These are phyloP conservation scores for Cepphus grylle DNA, from an alignment of 2,113 vertebrate species.

Conservation along the genomic window DNA sequence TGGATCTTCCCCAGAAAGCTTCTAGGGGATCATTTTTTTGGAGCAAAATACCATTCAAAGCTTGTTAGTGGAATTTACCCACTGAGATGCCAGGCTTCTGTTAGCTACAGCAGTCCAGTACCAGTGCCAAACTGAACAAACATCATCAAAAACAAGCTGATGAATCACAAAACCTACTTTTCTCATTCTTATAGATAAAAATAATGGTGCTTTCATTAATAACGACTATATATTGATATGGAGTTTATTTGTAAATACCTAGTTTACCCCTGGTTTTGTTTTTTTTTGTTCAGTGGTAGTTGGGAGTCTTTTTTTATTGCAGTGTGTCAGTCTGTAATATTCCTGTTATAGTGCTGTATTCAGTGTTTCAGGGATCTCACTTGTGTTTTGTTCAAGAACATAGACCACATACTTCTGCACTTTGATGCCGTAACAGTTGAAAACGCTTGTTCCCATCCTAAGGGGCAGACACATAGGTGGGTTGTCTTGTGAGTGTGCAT, in stretches of 20 bases:
- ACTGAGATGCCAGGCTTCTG: not conserved
- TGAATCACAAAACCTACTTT: not conserved
- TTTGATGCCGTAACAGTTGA: not conserved
- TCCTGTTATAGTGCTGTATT: not conserved
- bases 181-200: not conserved
- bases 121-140: not conserved
- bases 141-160: not conserved
- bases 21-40: not conserved
- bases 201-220: not conserved
- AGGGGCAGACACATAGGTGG: not conserved
- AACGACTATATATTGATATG: not conserved
- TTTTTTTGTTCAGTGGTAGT: not conserved
- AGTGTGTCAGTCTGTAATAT: not conserved
- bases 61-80: not conserved
- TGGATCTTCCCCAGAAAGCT: not conserved
- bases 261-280: not conserved
- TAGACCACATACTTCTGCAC: not conserved
- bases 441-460: not conserved
- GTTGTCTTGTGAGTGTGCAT: not conserved
- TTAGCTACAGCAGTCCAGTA: not conserved
- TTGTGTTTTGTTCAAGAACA: not conserved
- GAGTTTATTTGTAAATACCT: not conserved
- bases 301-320: not conserved
- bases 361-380: not conserved
- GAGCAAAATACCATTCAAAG: not conserved